Evolutionary conservation across 2,113 vertebrate species (phyloP).

Genomic region (Aptenodytes forsteri): DNA sequence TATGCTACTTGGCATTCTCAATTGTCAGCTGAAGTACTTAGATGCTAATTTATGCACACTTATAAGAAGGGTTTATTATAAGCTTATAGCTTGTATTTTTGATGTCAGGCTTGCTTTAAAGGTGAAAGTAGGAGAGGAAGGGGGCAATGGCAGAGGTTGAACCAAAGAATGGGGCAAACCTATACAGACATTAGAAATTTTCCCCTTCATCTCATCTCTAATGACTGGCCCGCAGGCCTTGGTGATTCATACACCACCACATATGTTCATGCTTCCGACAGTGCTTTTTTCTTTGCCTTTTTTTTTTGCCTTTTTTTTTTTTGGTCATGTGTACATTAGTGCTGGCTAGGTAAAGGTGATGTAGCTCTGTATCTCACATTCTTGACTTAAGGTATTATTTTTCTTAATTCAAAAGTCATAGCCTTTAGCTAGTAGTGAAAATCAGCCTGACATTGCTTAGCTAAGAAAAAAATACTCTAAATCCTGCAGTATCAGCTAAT

Average conservation of each 20-base stretch:
- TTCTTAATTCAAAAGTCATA: not conserved
- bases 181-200: not conserved
- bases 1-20: not conserved
- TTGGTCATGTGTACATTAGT: not conserved
- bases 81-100: not conserved
- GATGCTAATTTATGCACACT: conserved; percentile 35
- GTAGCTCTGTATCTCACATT: not conserved
- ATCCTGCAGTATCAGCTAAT: not conserved
- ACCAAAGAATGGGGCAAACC: not conserved
- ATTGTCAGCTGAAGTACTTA: not conserved
- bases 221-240: not conserved
- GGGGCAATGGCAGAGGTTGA: not conserved
- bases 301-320: not conserved
- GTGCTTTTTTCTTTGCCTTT: not conserved
- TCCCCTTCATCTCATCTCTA: not conserved
- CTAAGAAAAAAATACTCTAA: not conserved
- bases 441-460: not conserved
- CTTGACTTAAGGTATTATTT: not conserved
- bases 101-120: not conserved
- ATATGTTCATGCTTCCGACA: not conserved
- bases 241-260: accelerated
- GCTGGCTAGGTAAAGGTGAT: not conserved
- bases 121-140: not conserved
- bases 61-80: not conserved
- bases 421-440: conserved; percentile 6